Conservation (phyloP, 2,888 invertebrate genomes). For the Phalera bucephala region DNA sequence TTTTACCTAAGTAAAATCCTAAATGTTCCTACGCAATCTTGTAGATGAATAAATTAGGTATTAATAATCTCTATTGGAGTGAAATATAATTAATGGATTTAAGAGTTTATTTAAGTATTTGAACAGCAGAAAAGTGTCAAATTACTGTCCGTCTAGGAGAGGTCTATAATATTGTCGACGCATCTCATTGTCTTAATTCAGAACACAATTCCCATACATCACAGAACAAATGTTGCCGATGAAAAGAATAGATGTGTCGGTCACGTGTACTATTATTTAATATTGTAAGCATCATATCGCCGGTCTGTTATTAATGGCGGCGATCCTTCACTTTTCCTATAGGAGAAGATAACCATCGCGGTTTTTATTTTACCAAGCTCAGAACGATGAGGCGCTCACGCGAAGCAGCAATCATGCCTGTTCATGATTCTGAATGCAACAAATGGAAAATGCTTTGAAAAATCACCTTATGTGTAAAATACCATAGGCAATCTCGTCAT, state of each 20-base stretch:
- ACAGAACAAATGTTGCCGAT: slow-evolving; percentile 12
- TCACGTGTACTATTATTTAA: slow-evolving; percentile 59
- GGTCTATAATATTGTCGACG: too few species aligned
- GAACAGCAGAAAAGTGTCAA: too few species aligned
- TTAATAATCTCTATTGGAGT: too few species aligned
- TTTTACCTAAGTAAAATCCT: too few species aligned
- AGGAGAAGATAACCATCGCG: slow-evolving; percentile 39
- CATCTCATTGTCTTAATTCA: too few species aligned
- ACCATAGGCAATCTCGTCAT: slow-evolving; percentile 32
- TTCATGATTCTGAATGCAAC: slow-evolving; percentile 60
- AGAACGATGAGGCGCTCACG: slow-evolving; percentile 64
- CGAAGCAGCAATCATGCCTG: slow-evolving; percentile 68
- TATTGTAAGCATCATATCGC: slow-evolving; percentile 49
- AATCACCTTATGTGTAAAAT: slow-evolving; percentile 12
- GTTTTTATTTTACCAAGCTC: slow-evolving; percentile 50
- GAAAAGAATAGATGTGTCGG: slow-evolving; percentile 35
- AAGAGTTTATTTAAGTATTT: too few species aligned
- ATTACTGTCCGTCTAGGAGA: too few species aligned
- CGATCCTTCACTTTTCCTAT: slow-evolving; percentile 51
- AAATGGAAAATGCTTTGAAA: slow-evolving; percentile 51
- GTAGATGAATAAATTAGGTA: too few species aligned
- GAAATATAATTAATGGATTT: too few species aligned
- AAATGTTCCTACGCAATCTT: too few species aligned
- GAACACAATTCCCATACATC: slow-evolving; percentile 22
- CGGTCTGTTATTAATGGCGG: slow-evolving; percentile 50